Base-by-base conservation (phyloP, 2,113 vertebrate genomes). In the Galbula dea region DNA sequence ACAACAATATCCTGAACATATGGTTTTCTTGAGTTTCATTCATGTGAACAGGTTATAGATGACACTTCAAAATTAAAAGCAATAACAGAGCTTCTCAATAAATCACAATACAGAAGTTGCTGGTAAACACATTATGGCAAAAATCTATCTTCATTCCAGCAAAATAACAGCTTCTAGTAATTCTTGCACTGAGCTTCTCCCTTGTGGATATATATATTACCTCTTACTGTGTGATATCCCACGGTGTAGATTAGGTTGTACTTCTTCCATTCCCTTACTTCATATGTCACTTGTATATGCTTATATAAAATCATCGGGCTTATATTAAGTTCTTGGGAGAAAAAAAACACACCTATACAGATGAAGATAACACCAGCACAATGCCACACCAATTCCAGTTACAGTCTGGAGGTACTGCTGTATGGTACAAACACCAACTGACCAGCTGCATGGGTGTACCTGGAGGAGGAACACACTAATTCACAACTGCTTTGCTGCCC, bases 21-120 rank as follows among this genome's bases (percentile, higher is more conserved):
- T 71, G 88, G 83, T 62, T 94, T 95, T 73, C 72, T 63, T 34
- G 72, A 77, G 37, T 80, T 83, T 88, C 82, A 83, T 88, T 91
- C 79, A 72, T 77, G 48, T 58, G 75, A 86, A 86, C 37, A 62
- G 55, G 79, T 91, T 94, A 93, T 91, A 91, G 89, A 94, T 93
- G 78, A 45, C 58, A 89, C 79, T 87, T 91, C 83, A 76, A 87
- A 95, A 96, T 95, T 89, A 96, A 94, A 91, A 85, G 75, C 93
- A 95, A 45, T 93, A 94, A 87, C 54, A 73, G 24, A 91, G 63
- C 41, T 76, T 68, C 78, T 83, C 87, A 79, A 73, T 96, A 93
- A 89, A 96, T 91, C 85, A 88, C 75, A 93, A 66, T 46, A 37
- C 22, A 83, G 54, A 88, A 91, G 41, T 73, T 6, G 3, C 89